A percentile compares a stretch with the other conserved stretches of the same genome.
Conservation (phyloP, 2,797 vertebrate species). For the Pseudopleuronectes americanus region DNA sequence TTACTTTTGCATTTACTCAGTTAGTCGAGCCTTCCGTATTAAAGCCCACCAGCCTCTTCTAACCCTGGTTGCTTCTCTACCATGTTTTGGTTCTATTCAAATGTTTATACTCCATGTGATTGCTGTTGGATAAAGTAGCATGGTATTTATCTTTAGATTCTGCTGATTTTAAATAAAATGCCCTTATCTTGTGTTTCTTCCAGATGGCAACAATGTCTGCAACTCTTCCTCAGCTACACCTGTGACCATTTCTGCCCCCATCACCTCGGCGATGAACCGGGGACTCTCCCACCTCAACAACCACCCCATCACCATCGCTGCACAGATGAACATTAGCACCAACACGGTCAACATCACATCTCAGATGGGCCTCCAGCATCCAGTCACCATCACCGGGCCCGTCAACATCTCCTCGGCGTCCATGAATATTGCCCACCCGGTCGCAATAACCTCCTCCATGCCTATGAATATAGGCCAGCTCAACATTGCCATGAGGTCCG, state of each 20-base stretch:
- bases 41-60: not conserved
- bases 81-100: not conserved
- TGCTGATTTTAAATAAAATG: not conserved
- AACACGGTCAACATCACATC: conserved; percentile 97
- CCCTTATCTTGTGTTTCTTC: conserved; percentile 14
- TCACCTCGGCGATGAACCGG: conserved; percentile 83
- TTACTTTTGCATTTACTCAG: no score
- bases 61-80: not conserved
- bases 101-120: not conserved
- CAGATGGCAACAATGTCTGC: conserved; percentile 78
- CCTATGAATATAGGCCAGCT: conserved; percentile 91
- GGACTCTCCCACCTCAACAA: conserved; percentile 70
- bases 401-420: conserved; percentile 92
- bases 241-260: conserved; percentile 76
- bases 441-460: conserved; percentile 95
- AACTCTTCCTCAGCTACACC: conserved; percentile 81
- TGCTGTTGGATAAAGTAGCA: no score
- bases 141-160: no score
- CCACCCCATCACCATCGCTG: conserved; percentile 94
- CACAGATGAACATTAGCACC: conserved; percentile 98
- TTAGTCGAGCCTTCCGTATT: no score
- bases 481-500: conserved; percentile 96
- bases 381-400: conserved; percentile 95
- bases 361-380: conserved; percentile 94
- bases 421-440: conserved; percentile 97